Evolutionary conservation across 2,888 invertebrate species (phyloP), one percentile per base, ranked within the genome.

Genomic region (Acleris emargana): DNA sequence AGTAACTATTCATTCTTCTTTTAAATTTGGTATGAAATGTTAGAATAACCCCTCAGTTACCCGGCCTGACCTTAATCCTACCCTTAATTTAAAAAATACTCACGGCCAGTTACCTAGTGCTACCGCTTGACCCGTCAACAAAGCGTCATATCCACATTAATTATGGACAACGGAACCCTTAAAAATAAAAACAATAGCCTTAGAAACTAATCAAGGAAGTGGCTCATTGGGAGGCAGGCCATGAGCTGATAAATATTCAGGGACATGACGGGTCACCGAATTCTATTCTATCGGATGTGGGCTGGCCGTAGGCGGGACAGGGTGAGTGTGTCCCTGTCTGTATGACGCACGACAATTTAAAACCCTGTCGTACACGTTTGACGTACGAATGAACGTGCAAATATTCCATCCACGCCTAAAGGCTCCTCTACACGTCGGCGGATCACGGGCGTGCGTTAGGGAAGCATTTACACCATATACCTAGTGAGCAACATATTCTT

Each of bases 201-300:
- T 55, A 57, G 49, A 45, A 55, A 59, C 55, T 51, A 57, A 64
- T 50, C 58, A 61, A 53, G 72, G 67, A 72, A 70, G 67, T 66
- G 50, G 25, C 67, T 71, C 71, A 71, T 72, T 70, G 69, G 61
- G 69, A 71, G 64, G 60, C 68, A 47, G 54, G 47, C 61, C 16
- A 18, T 52, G 68, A 64, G 67, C 73, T 74, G 70, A 71, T 75
- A 74, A 79, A 68, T 67, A 67, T 66, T 68, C 62, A 69, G 58
- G 66, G 70, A 79, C 78, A 75, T 79, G 73, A 69, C 71, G 69
- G 69, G 74, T 73, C 68, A 57, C 60, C 58, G 52, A 64, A 64
- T 64, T 63, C 50, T 59, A 57, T 55, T 25, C 58, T 67, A 64
- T 55, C 59, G 68, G 66, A 68, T 68, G 68, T 68, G 68, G 68